phyloP scores from a whole-genome alignment of 2,113 vertebrate species.

The Nerophis lumbriciformis region DNA sequence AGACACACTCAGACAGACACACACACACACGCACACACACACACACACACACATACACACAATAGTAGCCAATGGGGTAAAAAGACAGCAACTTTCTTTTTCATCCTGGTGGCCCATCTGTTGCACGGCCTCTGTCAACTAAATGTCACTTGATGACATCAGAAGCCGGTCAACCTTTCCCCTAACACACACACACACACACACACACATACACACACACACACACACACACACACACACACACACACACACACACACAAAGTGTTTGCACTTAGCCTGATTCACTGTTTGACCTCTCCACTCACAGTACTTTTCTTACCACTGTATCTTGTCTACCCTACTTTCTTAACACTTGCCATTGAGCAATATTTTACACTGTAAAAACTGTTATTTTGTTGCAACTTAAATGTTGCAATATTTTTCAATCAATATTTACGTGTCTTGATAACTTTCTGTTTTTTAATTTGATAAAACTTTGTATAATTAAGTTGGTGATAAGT shows the following conservation, averaged over 20 bases:
- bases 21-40: background rate
- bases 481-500: too few species aligned
- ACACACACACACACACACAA: background rate
- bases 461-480: too few species aligned
- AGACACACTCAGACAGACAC: slow-evolving; percentile 9
- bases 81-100: slow-evolving; percentile 10
- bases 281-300: slow-evolving; percentile 34
- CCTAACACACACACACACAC: slow-evolving; percentile 9
- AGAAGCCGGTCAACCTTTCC: slow-evolving; percentile 59
- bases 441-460: too few species aligned
- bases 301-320: slow-evolving; percentile 18
- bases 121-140: slow-evolving; percentile 56
- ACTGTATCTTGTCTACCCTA: background rate
- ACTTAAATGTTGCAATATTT: too few species aligned
- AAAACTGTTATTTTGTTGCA: background rate
- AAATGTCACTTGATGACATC: slow-evolving; percentile 60
- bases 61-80: background rate
- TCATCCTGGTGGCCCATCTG: slow-evolving; percentile 48
- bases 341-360: background rate
- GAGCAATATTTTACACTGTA: background rate
- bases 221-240: too few species aligned
- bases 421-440: too few species aligned
- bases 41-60: slow-evolving; percentile 1
- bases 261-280: slow-evolving; percentile 14
- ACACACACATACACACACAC: too few species aligned